Percentiles rank a stretch among this genome's conserved stretches.
Conservation (phyloP, 2,888 invertebrate genomes). For the Cheiracanthium punctorium region DNA sequence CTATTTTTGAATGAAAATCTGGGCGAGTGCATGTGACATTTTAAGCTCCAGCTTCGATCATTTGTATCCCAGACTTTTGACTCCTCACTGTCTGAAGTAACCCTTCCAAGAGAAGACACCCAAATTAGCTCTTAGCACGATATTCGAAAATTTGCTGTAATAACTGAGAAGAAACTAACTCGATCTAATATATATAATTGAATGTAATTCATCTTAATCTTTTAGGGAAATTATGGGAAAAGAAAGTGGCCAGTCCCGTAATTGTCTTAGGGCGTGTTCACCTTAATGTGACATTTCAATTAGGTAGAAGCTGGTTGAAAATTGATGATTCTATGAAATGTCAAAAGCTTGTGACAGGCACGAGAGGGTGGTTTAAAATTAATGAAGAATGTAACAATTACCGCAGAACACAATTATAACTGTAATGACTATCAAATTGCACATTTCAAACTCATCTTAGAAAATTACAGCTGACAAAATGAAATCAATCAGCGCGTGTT, state of each 20-base stretch:
- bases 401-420: neutral
- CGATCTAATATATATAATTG: constrained; percentile 58
- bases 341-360: constrained; percentile 26
- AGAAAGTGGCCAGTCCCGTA: constrained; percentile 24
- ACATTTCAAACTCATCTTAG: neutral
- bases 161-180: constrained; percentile 52
- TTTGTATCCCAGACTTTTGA: too few relatives aligned
- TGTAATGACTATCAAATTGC: neutral
- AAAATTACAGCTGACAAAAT: neutral
- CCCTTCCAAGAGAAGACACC: constrained; percentile 19
- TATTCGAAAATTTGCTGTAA: constrained; percentile 44
- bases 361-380: constrained; percentile 23
- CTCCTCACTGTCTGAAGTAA: constrained; percentile 2
- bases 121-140: constrained; percentile 62
- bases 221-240: constrained; percentile 33
- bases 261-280: constrained; percentile 49
- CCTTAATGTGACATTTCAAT: constrained; percentile 62
- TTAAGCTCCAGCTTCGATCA: too few relatives aligned
- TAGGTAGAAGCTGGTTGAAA: constrained; percentile 55
- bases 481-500: too few relatives aligned
- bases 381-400: neutral
- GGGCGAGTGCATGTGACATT: too few relatives aligned
- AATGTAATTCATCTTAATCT: constrained; percentile 60
- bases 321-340: constrained; percentile 56
- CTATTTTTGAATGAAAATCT: too few relatives aligned